Conservation (phyloP, 2,113 vertebrate species). For the Formicarius rufipectus region DNA sequence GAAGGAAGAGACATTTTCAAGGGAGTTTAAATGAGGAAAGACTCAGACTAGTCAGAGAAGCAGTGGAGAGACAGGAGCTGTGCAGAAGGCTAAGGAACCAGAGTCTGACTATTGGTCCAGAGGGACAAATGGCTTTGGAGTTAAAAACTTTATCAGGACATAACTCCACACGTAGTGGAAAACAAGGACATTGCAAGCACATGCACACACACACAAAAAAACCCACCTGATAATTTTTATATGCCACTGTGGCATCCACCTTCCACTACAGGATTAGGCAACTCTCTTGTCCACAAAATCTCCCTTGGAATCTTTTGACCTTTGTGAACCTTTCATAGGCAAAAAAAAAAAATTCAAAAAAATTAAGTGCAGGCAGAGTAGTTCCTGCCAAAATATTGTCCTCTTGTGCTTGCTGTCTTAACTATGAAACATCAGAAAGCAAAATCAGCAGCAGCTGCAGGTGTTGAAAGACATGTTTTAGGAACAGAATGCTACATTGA, state of each 20-base stretch:
- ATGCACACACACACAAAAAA: not conserved
- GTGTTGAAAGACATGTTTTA: not conserved
- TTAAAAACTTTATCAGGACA: not conserved
- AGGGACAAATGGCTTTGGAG: not conserved
- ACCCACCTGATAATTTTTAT: not conserved
- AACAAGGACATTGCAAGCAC: not conserved
- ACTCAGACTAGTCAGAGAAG: not conserved
- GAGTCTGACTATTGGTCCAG: not conserved
- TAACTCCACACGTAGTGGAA: not conserved
- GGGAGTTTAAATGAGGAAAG: not conserved
- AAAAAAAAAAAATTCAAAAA: too few species aligned
- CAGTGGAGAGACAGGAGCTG: not conserved
- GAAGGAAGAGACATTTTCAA: not conserved
- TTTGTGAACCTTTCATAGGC: not conserved
- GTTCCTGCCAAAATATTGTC: not conserved
- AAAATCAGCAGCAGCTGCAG: slow-evolving; percentile 9
- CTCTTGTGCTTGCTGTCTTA: slow-evolving; percentile 15
- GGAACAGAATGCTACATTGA: not conserved
- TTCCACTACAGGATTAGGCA: not conserved
- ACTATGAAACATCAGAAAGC: not conserved
- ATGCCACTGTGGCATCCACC: not conserved
- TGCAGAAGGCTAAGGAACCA: not conserved
- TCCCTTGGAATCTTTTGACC: not conserved
- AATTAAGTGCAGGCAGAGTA: not conserved
- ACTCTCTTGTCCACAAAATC: not conserved